Percentiles rank a stretch among this genome's conserved stretches.
Conservation (phyloP, 2,888 invertebrate genomes). For the Maniola hyperantus region DNA sequence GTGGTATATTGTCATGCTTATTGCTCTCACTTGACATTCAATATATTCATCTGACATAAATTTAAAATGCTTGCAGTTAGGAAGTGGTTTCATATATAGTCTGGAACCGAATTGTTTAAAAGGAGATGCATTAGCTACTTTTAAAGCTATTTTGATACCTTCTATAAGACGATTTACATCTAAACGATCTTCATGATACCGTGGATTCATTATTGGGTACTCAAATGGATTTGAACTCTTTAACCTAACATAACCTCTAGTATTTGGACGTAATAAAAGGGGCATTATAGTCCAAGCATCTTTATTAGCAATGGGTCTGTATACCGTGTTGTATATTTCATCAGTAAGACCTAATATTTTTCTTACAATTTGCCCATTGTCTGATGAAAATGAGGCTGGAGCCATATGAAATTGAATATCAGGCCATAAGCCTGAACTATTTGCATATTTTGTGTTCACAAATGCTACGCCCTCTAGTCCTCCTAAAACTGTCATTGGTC, state of each 20-base stretch:
- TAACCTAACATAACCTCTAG: slow-evolving; percentile 89
- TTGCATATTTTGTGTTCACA: slow-evolving; percentile 92
- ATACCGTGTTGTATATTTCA: slow-evolving; percentile 90
- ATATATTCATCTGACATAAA: slow-evolving; percentile 92
- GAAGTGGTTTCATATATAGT: slow-evolving; percentile 88
- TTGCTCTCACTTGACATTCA: slow-evolving; percentile 93
- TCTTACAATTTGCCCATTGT: slow-evolving; percentile 88
- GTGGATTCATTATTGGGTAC: slow-evolving; percentile 94
- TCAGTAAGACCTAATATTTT: slow-evolving; percentile 92
- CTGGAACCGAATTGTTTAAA: slow-evolving; percentile 92
- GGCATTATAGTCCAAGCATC: slow-evolving; percentile 94
- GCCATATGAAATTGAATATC: slow-evolving; percentile 97
- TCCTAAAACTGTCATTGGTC: slow-evolving; percentile 92
- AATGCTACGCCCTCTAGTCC: slow-evolving; percentile 95
- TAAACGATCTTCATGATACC: slow-evolving; percentile 92
- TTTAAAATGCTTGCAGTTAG: slow-evolving; percentile 88
- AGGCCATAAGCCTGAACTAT: slow-evolving; percentile 89
- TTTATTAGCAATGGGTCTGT: slow-evolving; percentile 89
- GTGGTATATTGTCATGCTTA: slow-evolving; percentile 95
- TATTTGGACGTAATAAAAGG: slow-evolving; percentile 89
- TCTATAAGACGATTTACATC: slow-evolving; percentile 92
- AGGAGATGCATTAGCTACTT: slow-evolving; percentile 88
- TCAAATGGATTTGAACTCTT: slow-evolving; percentile 92
- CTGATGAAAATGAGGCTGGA: slow-evolving; percentile 92
- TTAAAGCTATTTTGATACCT: slow-evolving; percentile 89